These are phyloP conservation scores for Tetragnatha versicolor DNA, from an alignment of 1,140 invertebrate genomes.

Conservation along the genomic window DNA sequence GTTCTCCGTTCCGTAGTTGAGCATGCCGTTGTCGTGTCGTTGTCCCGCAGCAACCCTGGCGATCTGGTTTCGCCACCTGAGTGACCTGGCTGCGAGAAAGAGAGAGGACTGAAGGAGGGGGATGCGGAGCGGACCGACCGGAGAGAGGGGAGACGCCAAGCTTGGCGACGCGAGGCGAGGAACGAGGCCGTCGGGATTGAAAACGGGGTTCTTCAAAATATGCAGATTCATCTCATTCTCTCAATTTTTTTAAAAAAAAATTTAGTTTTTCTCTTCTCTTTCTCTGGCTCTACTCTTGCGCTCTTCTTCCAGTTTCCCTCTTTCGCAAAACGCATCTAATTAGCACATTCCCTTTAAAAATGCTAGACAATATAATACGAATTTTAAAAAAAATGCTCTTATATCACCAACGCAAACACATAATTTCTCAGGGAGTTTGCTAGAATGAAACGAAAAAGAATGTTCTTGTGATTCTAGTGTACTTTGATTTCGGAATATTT, in stretches of 20 bases:
- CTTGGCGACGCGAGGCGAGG: no score
- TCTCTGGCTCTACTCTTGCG: neutral
- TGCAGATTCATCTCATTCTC: no score
- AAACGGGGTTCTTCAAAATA: no score
- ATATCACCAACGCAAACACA: no score
- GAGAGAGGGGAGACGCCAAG: neutral
- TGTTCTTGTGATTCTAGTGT: no score
- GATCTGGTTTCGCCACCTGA: constrained; percentile 47
- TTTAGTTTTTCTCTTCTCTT: neutral
- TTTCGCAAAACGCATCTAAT: neutral
- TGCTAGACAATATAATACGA: neutral
- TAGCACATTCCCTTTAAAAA: neutral
- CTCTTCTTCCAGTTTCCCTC: neutral
- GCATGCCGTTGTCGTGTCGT: constrained; percentile 28
- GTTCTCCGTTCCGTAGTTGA: constrained; percentile 36
- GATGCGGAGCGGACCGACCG: constrained; percentile 5
- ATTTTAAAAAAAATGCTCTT: neutral
- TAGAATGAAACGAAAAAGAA: no score
- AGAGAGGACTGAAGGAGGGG: no score
- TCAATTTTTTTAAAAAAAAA: neutral
- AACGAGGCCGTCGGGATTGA: no score
- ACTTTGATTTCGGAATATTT: no score
- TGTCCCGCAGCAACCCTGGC: constrained; percentile 29
- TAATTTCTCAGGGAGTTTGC: no score
- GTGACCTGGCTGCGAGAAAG: constrained; percentile 39